Base-by-base conservation (phyloP, 2,797 vertebrate species). In the Semaprochilodus insignis region DNA sequence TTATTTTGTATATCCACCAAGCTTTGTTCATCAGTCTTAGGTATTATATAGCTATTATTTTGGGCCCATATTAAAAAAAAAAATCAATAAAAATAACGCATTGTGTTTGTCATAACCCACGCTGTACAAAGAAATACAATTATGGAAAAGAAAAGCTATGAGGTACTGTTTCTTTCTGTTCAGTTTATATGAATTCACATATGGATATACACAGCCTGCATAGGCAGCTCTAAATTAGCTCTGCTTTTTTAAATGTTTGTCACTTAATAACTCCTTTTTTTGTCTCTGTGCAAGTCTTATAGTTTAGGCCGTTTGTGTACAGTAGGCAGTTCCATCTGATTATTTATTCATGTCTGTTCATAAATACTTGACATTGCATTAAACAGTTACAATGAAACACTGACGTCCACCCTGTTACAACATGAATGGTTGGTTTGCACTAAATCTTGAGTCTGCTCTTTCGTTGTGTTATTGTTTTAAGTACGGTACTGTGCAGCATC, bases 261-360 rank as follows among this genome's bases (percentile, higher is more conserved):
- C 25, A 15, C 23, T 72, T 52, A 52, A 15, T 72, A 55, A 31
- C 17, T 31, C 31, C 5, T 19, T 0, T 74, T 17, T n/a, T 27
- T 13, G 36, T 59, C 6, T 40, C 14, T 17, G 2, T 57, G n/a
- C 31, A 21, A 27, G 48, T 31, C 10, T 72, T 16, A 14, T 44
- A 48, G 40, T 52, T 52, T 72, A 36, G 57, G 40, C 13, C 6
- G 13, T 74, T 74, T 6, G 55, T 74, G 48, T 72, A 73, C 31
- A 55, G 23, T 0, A 73, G 27, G 34, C 71, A 31, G 16, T 55
- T 19, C 21, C 6, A 55, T 3, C 27, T 54, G 25, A 48, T 73
- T 27, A 55, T 52, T 75, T 75, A 75, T 81, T 81, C 63, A 76
- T 57, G 69, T 36, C 15, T 1, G 0, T 14, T 17, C 4, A 63